phyloP scores from a whole-genome alignment of 2,797 vertebrate genomes.

The Phoxinus dragarum region DNA sequence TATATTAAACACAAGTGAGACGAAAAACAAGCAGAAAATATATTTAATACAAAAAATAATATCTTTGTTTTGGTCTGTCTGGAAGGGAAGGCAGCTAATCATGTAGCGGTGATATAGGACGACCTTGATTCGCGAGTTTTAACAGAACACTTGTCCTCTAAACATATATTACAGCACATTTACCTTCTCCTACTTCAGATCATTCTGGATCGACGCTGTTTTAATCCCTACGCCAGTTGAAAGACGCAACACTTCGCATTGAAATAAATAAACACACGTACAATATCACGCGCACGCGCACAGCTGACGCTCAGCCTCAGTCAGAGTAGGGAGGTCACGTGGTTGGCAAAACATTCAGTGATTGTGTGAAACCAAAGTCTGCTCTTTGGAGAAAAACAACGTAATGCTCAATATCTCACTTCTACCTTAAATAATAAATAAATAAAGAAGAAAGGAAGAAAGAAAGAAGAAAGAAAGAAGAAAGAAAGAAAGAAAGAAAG shows the following conservation, averaged over 20 bases:
- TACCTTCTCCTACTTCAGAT: slow-evolving; percentile 43
- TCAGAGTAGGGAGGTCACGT: slow-evolving; percentile 39
- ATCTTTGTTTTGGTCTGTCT: background rate
- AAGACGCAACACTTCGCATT: slow-evolving; percentile 17
- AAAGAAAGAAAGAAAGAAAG: too few relatives aligned
- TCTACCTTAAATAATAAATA: background rate
- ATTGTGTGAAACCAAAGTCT: background rate
- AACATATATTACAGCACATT: background rate
- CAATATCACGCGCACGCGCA: slow-evolving; percentile 19
- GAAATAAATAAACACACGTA: slow-evolving; percentile 55
- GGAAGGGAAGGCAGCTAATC: slow-evolving; percentile 23
- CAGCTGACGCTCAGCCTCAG: slow-evolving; percentile 46
- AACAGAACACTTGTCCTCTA: background rate
- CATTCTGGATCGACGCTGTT: slow-evolving; percentile 43
- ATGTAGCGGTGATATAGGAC: slow-evolving; percentile 8
- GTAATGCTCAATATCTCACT: background rate
- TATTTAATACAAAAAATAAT: background rate
- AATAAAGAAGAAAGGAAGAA: background rate
- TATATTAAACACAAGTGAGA: background rate
- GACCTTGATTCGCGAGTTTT: slow-evolving; percentile 34
- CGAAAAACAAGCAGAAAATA: background rate
- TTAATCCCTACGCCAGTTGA: slow-evolving; percentile 15
- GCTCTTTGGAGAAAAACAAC: background rate
- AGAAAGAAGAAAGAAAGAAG: too few relatives aligned
- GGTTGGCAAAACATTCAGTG: background rate